Conservation (phyloP, 2,113 vertebrate genomes). For the Sclerurus mexicanus region DNA sequence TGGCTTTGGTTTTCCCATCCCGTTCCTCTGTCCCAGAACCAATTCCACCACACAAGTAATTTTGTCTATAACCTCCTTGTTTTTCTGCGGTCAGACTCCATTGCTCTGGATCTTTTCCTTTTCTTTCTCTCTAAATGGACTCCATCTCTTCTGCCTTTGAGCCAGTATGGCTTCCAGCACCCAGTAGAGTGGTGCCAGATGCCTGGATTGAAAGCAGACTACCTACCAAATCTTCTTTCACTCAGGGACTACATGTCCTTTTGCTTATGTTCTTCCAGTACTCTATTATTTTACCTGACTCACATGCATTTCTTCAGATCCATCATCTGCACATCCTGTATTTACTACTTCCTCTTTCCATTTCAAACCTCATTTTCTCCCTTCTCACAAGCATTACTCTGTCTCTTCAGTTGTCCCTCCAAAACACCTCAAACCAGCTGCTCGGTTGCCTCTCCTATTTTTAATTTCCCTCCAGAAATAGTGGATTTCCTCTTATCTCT, state of each 20-base stretch:
- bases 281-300: background rate
- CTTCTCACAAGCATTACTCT: background rate
- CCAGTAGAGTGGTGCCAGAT: background rate
- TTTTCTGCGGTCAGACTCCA: rapidly evolving
- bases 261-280: background rate
- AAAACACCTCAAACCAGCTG: background rate
- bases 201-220: background rate
- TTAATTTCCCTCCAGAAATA: background rate
- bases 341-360: constrained; percentile 15
- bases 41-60: background rate
- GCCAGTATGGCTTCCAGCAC: background rate
- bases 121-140: background rate
- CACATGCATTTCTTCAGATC: background rate
- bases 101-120: background rate
- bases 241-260: background rate
- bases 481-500: background rate
- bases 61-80: background rate
- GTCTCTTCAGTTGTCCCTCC: background rate
- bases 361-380: background rate
- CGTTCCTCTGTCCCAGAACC: background rate
- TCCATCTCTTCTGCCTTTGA: background rate
- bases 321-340: background rate
- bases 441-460: background rate
- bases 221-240: background rate
- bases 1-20: background rate